phyloP scores from a whole-genome alignment of 2,797 vertebrate genomes.

The Poecilia wingei region DNA sequence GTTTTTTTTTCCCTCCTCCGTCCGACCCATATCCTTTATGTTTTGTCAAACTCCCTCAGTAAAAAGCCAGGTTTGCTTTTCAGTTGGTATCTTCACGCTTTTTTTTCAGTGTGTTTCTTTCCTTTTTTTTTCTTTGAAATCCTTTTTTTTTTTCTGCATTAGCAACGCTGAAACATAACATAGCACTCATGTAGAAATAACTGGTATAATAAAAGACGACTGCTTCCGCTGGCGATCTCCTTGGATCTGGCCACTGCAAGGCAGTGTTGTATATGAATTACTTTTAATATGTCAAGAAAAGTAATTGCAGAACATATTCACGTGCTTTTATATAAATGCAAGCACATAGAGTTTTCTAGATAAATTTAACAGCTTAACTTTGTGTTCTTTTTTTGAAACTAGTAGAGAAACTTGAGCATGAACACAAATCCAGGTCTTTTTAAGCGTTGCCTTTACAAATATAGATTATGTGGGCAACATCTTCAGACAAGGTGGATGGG shows the following conservation, averaged over 20 bases:
- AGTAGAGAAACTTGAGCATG: not conserved
- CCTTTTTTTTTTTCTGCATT: not conserved
- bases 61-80: not conserved
- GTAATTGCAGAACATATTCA: slow-evolving; percentile 2
- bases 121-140: not conserved
- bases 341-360: slow-evolving; percentile 1
- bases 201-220: not conserved
- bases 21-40: slow-evolving; percentile 51
- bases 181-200: not conserved
- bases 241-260: slow-evolving; percentile 64
- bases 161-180: not conserved
- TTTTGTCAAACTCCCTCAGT: slow-evolving; percentile 27
- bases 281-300: slow-evolving; percentile 39
- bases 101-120: not conserved
- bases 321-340: not conserved
- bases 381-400: not conserved
- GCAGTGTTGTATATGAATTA: slow-evolving; percentile 69
- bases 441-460: not conserved
- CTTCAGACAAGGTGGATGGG: not conserved
- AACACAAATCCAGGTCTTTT: not conserved
- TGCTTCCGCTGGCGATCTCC: slow-evolving; percentile 41
- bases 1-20: slow-evolving; percentile 10
- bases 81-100: not conserved
- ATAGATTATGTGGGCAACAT: not conserved
- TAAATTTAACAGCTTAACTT: not conserved